A percentile compares a stretch with the other conserved stretches of the same genome.
phyloP scores from a whole-genome alignment of 2,888 invertebrate genomes.

The Hydrotaea diabolus region DNA sequence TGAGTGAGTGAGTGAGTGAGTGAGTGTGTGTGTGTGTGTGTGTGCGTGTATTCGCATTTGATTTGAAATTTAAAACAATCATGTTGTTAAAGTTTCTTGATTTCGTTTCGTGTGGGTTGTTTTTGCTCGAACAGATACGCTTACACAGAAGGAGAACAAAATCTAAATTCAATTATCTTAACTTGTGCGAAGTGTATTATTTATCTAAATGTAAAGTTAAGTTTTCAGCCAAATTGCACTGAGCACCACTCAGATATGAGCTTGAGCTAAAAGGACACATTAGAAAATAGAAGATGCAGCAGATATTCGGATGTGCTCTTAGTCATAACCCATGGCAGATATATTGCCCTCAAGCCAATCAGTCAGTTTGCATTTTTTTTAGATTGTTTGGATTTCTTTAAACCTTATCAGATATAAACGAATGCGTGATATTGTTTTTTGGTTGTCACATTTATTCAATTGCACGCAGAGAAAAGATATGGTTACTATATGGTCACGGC shows the following conservation, averaged over 20 bases:
- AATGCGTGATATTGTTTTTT: no score
- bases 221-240: conserved; percentile 27
- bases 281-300: not conserved
- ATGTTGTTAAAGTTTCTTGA: conserved; percentile 44
- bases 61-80: conserved; percentile 51
- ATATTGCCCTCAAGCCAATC: no score
- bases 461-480: no score
- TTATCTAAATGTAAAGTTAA: conserved; percentile 48
- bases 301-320: no score
- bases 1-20: not conserved
- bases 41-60: conserved; percentile 38
- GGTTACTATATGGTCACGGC: no score
- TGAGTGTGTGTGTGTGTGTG: conserved; percentile 29
- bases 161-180: conserved; percentile 47
- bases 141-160: not conserved
- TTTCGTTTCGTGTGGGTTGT: conserved; percentile 19
- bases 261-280: not conserved
- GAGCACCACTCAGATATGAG: conserved; percentile 22
- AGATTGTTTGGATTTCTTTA: no score
- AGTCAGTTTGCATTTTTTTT: no score
- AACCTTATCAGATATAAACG: no score
- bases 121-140: conserved; percentile 7
- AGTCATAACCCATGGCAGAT: no score
- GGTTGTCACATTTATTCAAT: no score
- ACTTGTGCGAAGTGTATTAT: conserved; percentile 39